Conservation (phyloP, 2,113 vertebrate genomes). For the Strix aluco region DNA sequence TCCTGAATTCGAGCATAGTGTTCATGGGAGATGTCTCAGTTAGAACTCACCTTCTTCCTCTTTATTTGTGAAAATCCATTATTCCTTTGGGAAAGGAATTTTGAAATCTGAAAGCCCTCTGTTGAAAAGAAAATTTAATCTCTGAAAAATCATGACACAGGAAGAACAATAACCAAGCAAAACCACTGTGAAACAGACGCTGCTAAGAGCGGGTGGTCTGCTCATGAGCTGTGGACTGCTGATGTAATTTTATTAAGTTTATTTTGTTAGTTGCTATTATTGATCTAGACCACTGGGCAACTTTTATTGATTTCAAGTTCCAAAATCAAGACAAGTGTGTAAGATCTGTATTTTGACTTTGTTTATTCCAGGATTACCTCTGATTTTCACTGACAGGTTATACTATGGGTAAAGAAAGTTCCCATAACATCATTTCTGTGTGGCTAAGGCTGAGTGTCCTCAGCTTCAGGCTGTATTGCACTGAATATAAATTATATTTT, state of each 20-base stretch:
- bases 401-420: background rate
- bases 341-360: background rate
- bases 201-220: background rate
- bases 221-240: background rate
- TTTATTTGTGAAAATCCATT: background rate
- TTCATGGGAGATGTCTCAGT: background rate
- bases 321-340: background rate
- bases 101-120: background rate
- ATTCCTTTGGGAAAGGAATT: background rate
- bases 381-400: background rate
- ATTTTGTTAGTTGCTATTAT: background rate
- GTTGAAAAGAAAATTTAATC: background rate
- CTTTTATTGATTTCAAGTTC: background rate
- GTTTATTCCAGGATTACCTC: background rate
- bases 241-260: background rate
- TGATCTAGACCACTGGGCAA: background rate
- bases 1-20: accelerated
- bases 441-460: background rate
- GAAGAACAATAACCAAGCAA: background rate
- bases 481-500: background rate
- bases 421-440: background rate
- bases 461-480: background rate
- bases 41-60: background rate
- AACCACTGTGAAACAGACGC: background rate
- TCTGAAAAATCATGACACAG: background rate